phyloP scores from a whole-genome alignment of 1,140 invertebrate genomes.

The Calosoma granatense region DNA sequence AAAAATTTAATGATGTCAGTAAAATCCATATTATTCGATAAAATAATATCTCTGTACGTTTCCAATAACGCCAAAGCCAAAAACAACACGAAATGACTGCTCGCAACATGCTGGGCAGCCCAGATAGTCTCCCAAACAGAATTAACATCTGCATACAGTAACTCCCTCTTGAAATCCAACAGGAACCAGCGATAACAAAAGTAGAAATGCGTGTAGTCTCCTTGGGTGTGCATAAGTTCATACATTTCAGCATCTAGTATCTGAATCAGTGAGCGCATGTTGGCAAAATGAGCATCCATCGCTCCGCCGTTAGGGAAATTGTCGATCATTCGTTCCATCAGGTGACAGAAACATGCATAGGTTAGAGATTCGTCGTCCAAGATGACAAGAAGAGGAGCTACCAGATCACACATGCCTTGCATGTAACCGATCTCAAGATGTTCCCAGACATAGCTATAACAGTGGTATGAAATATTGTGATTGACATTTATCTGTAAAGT shows the following conservation, averaged over 20 bases:
- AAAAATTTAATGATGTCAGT: conserved; percentile 98
- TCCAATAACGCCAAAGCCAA: conserved; percentile 84
- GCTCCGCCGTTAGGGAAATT: conserved; percentile 91
- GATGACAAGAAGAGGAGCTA: conserved; percentile 83
- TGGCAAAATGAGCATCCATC: conserved; percentile 92
- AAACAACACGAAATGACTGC: conserved; percentile 85
- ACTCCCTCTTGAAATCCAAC: conserved; percentile 65
- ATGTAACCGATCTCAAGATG: conserved; percentile 83
- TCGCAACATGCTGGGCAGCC: conserved; percentile 80
- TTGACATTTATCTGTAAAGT: neutral
- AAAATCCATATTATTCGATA: conserved; percentile 93
- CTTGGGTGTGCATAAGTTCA: conserved; percentile 87
- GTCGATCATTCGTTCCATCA: conserved; percentile 82
- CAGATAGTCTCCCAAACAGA: conserved; percentile 93
- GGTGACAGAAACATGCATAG: conserved; percentile 80
- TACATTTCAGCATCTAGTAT: conserved; percentile 90
- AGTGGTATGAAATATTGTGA: conserved; percentile 14
- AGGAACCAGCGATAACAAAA: conserved; percentile 92
- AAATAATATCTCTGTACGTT: conserved; percentile 86
- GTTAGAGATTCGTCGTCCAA: conserved; percentile 87
- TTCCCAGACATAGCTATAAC: conserved; percentile 83
- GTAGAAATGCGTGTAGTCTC: conserved; percentile 94
- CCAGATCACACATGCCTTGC: conserved; percentile 93
- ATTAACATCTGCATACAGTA: conserved; percentile 86
- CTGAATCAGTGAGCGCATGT: conserved; percentile 80